These are phyloP conservation scores for Platerodrilus igneus DNA, from an alignment of 2,888 invertebrate species.

Conservation along the genomic window DNA sequence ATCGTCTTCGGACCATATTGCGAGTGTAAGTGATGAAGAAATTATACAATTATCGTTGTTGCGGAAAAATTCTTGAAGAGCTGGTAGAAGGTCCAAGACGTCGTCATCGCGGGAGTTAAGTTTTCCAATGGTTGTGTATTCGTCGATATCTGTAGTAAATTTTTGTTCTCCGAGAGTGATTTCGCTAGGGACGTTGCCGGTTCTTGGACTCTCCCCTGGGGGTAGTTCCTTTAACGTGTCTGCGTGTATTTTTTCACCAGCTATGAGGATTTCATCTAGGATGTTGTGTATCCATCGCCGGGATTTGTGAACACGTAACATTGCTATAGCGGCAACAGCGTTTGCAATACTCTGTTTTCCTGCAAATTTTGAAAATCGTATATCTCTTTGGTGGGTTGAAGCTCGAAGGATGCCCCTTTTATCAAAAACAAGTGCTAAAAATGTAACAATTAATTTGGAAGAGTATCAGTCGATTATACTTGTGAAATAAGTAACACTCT, in stretches of 20 bases:
- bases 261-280: conserved; percentile 41
- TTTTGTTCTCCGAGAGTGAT: conserved; percentile 33
- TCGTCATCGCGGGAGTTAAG: conserved; percentile 37
- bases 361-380: conserved; percentile 35
- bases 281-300: conserved; percentile 44
- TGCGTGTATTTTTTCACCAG: conserved; percentile 42
- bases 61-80: conserved; percentile 42
- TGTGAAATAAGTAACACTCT: conserved; percentile 33
- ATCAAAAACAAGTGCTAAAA: conserved; percentile 32
- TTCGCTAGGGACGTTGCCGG: conserved; percentile 33
- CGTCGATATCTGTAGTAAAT: conserved; percentile 38
- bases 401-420: conserved; percentile 42
- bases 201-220: conserved; percentile 24
- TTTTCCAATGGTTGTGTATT: conserved; percentile 41
- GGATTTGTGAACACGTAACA: conserved; percentile 42
- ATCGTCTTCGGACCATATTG: conserved; percentile 47
- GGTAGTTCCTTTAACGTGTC: conserved; percentile 34
- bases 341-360: conserved; percentile 42
- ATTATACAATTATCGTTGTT: conserved; percentile 43
- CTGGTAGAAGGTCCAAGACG: conserved; percentile 40
- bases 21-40: conserved; percentile 43
- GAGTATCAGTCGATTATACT: conserved; percentile 19
- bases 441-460: background rate
- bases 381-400: conserved; percentile 41
- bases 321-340: conserved; percentile 43